These are phyloP conservation scores for Sebastes hubbsi DNA, from an alignment of 2,797 vertebrate genomes.

Conservation along the genomic window DNA sequence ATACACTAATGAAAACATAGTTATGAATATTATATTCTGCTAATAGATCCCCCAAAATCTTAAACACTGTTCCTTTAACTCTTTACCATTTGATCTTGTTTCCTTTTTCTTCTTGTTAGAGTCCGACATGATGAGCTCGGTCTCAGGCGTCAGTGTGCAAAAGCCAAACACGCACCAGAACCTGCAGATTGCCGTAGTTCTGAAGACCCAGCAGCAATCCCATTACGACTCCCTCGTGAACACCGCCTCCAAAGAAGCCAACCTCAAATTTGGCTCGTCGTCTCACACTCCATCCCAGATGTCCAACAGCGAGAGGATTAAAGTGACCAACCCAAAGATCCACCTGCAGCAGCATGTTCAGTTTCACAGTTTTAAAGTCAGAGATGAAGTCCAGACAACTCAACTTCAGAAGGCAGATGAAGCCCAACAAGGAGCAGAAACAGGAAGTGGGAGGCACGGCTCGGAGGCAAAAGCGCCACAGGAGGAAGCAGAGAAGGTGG, in stretches of 20 bases:
- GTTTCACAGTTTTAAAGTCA: not conserved
- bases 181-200: slow-evolving; percentile 14
- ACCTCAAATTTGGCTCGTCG: slow-evolving; percentile 13
- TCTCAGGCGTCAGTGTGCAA: slow-evolving; percentile 19
- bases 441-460: not conserved
- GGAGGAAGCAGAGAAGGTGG: not conserved
- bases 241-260: slow-evolving; percentile 35
- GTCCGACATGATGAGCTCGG: slow-evolving; percentile 67
- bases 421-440: not conserved
- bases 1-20: no score
- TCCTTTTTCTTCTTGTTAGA: slow-evolving; percentile 45
- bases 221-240: slow-evolving; percentile 2
- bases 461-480: not conserved
- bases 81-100: not conserved
- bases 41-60: no score
- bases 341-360: not conserved
- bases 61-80: not conserved
- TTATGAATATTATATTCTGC: no score
- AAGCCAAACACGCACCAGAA: slow-evolving; percentile 20
- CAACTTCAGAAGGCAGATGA: not conserved
- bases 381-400: not conserved
- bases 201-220: slow-evolving; percentile 47
- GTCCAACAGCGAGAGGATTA: slow-evolving; percentile 5
- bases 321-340: not conserved
- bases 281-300: slow-evolving; percentile 1